Evolutionary conservation across 1,140 invertebrate species (phyloP), one percentile per base, ranked within the genome.

Genomic region (Dendrolimus kikuchii): DNA sequence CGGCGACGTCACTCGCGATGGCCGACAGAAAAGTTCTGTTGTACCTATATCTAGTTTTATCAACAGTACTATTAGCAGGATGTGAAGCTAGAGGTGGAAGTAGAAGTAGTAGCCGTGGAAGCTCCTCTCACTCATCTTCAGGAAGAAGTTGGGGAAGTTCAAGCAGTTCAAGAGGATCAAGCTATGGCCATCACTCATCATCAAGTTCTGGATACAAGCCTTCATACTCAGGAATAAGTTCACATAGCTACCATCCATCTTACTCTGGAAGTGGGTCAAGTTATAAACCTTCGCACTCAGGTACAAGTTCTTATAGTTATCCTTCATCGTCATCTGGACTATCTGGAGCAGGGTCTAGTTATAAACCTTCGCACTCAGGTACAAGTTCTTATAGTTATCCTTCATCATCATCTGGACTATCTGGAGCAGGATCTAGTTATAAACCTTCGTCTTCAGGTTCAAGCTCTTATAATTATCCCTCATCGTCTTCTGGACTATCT

Each of bases 11-110:
- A 40, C 10, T n/a, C 46, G 57, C 53, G 53, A 70, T 70, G 67
- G 61, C 57, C 58, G 66, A 60, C 67, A 66, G 64, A 62, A 53
- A 9, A 47, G 9, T 66, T 52, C 55, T 69, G 67, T 66, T 66
- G 59, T 60, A 61, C 53, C 57, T 70, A 0, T 59, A 64, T 36
- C 23, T 66, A 23, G 47, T 49, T 43, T 48, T 48, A 49, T 46
- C 55, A 7, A 38, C 49, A 37, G 57, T 52, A n/a, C 54, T 45
- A 53, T 51, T 57, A 40, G 46, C 61, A 46, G 51, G 62, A 52
- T 55, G 61, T 49, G 10, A 51, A 43, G 47, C 48, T 38, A 40
- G 59, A 2, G 49, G 64, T 7, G 51, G 62, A 38, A 47, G 57
- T 23, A n/a, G 53, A 9, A 43, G 58, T 43, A 55, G 55, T 8